These are phyloP conservation scores for Saguinus imperator DNA, from an alignment of 2,113 vertebrate species.

Conservation along the genomic window DNA sequence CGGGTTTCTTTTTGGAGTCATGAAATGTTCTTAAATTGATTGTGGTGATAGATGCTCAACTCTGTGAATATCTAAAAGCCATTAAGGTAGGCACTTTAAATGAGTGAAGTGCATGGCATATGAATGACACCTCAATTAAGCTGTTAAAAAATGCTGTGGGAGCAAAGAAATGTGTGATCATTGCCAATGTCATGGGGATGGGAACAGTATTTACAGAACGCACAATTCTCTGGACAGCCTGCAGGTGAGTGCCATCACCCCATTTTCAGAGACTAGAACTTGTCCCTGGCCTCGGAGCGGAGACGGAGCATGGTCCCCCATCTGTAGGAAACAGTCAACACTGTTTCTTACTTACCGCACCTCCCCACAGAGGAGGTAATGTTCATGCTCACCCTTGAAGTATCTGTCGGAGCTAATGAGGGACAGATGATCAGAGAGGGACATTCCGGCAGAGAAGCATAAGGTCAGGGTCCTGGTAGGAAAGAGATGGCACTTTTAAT, in stretches of 20 bases:
- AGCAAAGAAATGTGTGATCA: background rate
- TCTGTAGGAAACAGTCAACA: background rate
- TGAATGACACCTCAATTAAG: background rate
- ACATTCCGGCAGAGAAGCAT: background rate
- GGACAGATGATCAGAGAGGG: background rate
- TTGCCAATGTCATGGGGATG: background rate
- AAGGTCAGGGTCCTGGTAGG: background rate
- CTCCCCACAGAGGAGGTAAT: background rate
- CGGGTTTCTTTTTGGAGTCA: background rate
- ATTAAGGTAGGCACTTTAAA: background rate
- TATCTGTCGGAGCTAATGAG: background rate
- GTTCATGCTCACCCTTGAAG: background rate
- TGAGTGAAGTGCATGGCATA: background rate
- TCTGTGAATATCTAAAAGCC: background rate
- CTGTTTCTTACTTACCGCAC: background rate
- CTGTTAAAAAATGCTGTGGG: background rate
- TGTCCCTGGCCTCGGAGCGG: background rate
- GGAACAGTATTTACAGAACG: background rate
- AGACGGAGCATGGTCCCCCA: background rate
- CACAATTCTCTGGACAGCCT: background rate
- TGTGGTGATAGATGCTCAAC: background rate
- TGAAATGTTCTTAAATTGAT: background rate
- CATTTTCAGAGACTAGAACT: background rate
- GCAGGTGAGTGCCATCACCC: background rate
- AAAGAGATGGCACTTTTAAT: background rate